phyloP scores from a whole-genome alignment of 2,888 invertebrate species.

The Biston stratarius region DNA sequence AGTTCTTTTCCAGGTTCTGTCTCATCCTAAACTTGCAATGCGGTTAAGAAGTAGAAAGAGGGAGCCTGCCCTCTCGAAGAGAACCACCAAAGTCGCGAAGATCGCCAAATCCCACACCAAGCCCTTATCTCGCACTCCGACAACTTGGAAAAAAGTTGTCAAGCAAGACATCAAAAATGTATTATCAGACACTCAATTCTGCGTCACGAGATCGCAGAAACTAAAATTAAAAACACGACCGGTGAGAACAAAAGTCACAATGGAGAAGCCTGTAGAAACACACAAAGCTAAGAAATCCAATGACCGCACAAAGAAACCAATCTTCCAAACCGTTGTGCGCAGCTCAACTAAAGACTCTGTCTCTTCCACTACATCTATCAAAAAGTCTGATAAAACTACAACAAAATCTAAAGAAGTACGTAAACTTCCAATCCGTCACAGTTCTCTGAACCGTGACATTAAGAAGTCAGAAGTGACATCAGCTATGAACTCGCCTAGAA shows the following conservation, averaged over 20 bases:
- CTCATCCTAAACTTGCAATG: conserved; percentile 80
- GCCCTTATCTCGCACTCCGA: conserved; percentile 60
- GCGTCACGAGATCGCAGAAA: conserved; percentile 74
- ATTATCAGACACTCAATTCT: conserved; percentile 62
- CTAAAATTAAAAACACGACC: conserved; percentile 64
- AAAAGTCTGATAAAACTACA: conserved; percentile 63
- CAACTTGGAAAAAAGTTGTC: conserved; percentile 73
- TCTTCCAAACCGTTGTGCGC: conserved; percentile 80
- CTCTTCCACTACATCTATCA: conserved; percentile 65
- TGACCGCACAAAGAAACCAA: conserved; percentile 69
- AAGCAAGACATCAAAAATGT: conserved; percentile 73
- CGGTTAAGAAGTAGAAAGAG: conserved; percentile 90
- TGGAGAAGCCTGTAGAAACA: conserved; percentile 73
- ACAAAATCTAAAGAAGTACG: conserved; percentile 71
- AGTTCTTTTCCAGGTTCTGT: conserved; percentile 65
- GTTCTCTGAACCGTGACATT: conserved; percentile 74
- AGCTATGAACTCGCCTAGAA: conserved; percentile 77
- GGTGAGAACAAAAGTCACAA: conserved; percentile 69
- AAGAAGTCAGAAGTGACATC: conserved; percentile 74
- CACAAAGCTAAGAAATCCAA: conserved; percentile 68
- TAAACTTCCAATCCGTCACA: conserved; percentile 74
- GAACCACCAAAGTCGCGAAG: conserved; percentile 67
- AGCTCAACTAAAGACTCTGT: conserved; percentile 70
- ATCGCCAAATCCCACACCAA: conserved; percentile 65
- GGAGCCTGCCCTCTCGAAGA: conserved; percentile 84